These are phyloP conservation scores for Apteryx owenii DNA, from an alignment of 2,113 vertebrate species.

Conservation along the genomic window DNA sequence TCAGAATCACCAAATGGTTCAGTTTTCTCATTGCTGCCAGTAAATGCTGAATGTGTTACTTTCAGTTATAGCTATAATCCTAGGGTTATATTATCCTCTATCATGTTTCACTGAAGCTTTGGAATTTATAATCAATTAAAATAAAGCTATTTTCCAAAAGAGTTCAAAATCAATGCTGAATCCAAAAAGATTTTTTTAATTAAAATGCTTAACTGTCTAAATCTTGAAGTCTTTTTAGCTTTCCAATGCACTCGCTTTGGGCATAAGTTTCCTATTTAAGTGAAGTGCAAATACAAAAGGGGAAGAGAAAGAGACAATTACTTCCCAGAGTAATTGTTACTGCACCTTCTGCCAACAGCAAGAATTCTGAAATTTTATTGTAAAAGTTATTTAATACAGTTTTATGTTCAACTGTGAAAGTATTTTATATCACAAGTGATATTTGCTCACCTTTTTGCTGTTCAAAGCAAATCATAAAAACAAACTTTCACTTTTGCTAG, in stretches of 20 bases:
- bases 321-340: background rate
- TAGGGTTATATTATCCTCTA: background rate
- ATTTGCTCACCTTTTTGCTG: background rate
- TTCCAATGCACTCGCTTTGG: background rate
- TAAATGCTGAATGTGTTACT: slow-evolving; percentile 42
- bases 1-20: slow-evolving; percentile 39
- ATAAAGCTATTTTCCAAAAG: background rate
- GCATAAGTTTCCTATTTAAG: background rate
- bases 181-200: background rate
- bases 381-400: background rate
- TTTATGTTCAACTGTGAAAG: background rate
- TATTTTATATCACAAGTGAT: background rate
- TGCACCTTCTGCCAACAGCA: background rate
- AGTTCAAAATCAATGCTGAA: background rate
- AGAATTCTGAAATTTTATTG: background rate
- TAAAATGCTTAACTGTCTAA: background rate
- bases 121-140: slow-evolving; percentile 33
- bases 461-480: background rate
- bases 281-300: background rate
- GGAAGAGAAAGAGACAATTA: slow-evolving; percentile 22
- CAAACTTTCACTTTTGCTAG: background rate
- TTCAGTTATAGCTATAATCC: slow-evolving; percentile 49
- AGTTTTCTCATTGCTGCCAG: slow-evolving; percentile 31
- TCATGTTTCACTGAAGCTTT: background rate
- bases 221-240: background rate